phyloP scores from a whole-genome alignment of 2,888 invertebrate genomes.

The Cyaniris semiargus region DNA sequence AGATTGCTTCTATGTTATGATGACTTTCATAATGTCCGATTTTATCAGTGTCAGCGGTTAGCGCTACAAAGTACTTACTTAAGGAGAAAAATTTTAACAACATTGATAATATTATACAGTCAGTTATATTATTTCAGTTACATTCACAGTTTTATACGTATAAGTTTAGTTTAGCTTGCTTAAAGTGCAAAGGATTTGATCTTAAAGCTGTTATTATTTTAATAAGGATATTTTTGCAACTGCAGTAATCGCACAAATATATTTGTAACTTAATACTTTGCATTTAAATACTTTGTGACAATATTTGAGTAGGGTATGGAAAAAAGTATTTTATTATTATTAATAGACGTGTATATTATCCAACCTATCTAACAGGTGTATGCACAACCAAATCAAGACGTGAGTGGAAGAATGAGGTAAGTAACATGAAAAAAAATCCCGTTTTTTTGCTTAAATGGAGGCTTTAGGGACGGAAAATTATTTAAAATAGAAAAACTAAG shows the following conservation, averaged over 20 bases:
- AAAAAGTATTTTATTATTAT: not conserved
- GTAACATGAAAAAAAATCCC: no score
- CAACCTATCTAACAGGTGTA: not conserved
- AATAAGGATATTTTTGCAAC: not conserved
- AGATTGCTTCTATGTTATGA: no score
- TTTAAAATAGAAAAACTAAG: no score
- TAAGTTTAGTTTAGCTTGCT: not conserved
- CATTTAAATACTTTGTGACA: not conserved
- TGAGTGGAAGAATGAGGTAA: no score
- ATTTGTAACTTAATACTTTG: not conserved
- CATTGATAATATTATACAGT: not conserved
- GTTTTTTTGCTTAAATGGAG: no score
- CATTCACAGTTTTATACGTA: not conserved
- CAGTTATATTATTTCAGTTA: no score
- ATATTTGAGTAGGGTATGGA: not conserved
- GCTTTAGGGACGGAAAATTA: no score
- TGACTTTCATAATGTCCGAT: not conserved
- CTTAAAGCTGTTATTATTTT: not conserved
- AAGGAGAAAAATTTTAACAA: not conserved
- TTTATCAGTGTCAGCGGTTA: not conserved
- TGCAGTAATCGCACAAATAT: not conserved
- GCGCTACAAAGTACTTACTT: not conserved
- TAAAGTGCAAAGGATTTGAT: not conserved
- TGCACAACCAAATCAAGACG: slow-evolving; percentile 12
- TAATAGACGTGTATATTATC: not conserved